A percentile compares a stretch with the other conserved stretches of the same genome.
Conservation (phyloP, 1,140 invertebrate genomes). For the Saccostrea echinata region DNA sequence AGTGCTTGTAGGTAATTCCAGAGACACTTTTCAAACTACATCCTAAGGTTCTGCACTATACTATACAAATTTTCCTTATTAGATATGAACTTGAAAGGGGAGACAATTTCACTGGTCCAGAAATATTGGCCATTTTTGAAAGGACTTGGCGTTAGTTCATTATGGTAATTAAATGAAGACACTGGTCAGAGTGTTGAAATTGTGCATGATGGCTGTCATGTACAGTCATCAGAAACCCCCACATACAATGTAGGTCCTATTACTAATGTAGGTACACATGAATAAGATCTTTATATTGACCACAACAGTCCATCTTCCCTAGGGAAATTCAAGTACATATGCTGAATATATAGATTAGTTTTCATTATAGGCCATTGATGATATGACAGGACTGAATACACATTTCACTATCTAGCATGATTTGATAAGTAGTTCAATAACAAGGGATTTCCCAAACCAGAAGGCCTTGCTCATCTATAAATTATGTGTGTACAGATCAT, state of each 20-base stretch:
- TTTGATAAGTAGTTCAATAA: constrained; percentile 30
- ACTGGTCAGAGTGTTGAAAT: no score
- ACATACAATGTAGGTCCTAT: background rate
- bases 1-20: no score
- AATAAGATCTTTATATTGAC: background rate
- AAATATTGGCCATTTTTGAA: no score
- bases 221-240: background rate
- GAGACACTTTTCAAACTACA: no score
- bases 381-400: background rate
- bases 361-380: constrained; percentile 22
- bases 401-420: background rate
- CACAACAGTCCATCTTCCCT: background rate
- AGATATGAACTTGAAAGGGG: no score
- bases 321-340: constrained; percentile 17
- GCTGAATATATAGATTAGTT: constrained; percentile 24
- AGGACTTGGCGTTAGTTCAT: no score
- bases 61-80: no score
- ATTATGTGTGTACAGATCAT: background rate
- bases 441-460: background rate
- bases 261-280: background rate
- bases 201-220: background rate
- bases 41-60: no score
- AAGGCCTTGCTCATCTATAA: background rate
- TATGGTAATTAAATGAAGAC: no score
- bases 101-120: no score